These are phyloP conservation scores for Platyrinchus mystaceus DNA, from an alignment of 2,797 vertebrate genomes.

Conservation along the genomic window DNA sequence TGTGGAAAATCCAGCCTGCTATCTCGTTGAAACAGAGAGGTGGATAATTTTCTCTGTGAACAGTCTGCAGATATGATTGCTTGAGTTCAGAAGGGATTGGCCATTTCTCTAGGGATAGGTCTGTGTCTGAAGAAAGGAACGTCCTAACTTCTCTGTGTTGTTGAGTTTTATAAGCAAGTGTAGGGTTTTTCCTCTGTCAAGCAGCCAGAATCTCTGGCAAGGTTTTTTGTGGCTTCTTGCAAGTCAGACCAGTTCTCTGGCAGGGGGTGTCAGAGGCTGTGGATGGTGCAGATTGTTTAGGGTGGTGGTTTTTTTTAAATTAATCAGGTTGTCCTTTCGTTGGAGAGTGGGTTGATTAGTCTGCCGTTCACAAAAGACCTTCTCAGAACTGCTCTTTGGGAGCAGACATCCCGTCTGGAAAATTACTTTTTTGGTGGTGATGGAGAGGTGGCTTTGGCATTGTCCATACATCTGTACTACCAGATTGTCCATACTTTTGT, in stretches of 20 bases:
- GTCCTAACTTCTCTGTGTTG: background rate
- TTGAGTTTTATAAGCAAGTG: background rate
- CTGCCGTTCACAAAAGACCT: background rate
- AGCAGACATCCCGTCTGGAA: background rate
- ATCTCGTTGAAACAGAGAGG: slow-evolving; percentile 53
- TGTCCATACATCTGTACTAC: background rate
- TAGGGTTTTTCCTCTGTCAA: background rate
- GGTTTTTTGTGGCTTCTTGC: background rate
- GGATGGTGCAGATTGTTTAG: background rate
- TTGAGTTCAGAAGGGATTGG: slow-evolving; percentile 20
- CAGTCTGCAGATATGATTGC: slow-evolving; percentile 39
- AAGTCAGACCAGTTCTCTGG: background rate
- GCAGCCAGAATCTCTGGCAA: background rate
- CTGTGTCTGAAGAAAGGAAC: background rate
- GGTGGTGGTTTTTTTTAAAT: background rate
- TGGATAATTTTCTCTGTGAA: slow-evolving; percentile 49
- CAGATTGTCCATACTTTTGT: background rate
- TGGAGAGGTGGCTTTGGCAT: background rate
- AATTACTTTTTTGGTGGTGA: background rate
- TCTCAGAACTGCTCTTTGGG: background rate
- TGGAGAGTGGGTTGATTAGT: background rate
- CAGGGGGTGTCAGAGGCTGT: fast-evolving
- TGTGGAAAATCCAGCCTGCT: slow-evolving; percentile 64
- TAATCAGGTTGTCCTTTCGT: background rate
- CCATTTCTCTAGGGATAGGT: background rate